These are phyloP conservation scores for Hyla sarda DNA, from an alignment of 2,113 vertebrate species.

Conservation along the genomic window DNA sequence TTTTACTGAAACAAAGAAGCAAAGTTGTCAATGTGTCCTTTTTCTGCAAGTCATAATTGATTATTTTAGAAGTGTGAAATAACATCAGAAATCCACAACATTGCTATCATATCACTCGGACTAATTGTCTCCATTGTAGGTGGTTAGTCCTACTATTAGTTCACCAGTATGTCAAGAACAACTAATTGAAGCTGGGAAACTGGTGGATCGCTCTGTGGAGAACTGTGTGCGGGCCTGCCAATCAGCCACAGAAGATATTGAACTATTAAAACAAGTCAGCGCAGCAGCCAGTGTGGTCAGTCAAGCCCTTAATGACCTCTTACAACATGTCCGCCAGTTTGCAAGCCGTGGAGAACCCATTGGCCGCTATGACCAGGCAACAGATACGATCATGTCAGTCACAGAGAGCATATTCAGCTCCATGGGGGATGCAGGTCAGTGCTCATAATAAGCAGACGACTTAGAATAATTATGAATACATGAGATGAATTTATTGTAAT, in stretches of 20 bases:
- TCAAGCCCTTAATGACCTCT: slow-evolving; percentile 91
- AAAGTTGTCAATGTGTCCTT: neutral
- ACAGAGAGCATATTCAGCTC: slow-evolving; percentile 99
- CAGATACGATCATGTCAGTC: slow-evolving; percentile 98
- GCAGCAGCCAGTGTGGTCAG: slow-evolving; percentile 88
- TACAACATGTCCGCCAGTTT: slow-evolving; percentile 95
- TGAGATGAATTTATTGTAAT: neutral
- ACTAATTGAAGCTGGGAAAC: slow-evolving; percentile 93
- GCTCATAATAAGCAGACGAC: neutral
- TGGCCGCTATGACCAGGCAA: slow-evolving; percentile 97
- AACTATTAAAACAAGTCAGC: slow-evolving; percentile 92
- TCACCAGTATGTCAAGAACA: slow-evolving; percentile 98
- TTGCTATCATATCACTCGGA: too few species aligned
- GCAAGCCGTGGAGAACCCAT: slow-evolving; percentile 95
- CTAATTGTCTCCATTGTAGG: slow-evolving; percentile 70
- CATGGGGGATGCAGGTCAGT: slow-evolving; percentile 98
- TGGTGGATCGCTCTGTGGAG: slow-evolving; percentile 96
- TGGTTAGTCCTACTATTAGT: slow-evolving; percentile 97
- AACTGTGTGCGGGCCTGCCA: slow-evolving; percentile 93
- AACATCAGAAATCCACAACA: too few species aligned
- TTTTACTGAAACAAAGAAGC: too few species aligned
- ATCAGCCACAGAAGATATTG: slow-evolving; percentile 85
- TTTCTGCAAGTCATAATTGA: neutral
- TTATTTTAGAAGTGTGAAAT: neutral
- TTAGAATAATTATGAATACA: neutral